These are phyloP conservation scores for Brachyhypopomus occidentalis DNA, from an alignment of 2,113 vertebrate genomes.

Conservation along the genomic window DNA sequence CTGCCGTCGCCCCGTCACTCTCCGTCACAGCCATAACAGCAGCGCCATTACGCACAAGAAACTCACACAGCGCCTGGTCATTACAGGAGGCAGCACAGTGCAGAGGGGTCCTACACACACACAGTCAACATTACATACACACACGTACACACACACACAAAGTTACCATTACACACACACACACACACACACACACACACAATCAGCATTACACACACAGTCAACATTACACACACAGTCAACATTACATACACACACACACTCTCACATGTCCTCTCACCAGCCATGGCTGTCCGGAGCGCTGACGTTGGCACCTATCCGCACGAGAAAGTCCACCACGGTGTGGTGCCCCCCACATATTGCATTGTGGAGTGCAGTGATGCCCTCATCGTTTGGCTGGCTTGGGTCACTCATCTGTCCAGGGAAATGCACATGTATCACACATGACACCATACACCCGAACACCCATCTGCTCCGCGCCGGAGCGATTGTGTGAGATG, in stretches of 20 bases:
- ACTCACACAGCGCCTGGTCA: slow-evolving; percentile 81
- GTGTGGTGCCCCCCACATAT: slow-evolving; percentile 86
- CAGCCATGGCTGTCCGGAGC: slow-evolving; percentile 90
- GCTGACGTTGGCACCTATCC: slow-evolving; percentile 83
- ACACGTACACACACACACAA: neutral
- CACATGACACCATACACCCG: neutral
- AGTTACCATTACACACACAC: neutral
- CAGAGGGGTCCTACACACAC: slow-evolving; percentile 80
- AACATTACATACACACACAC: slow-evolving; percentile 5
- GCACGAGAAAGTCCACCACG: slow-evolving; percentile 86
- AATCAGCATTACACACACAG: neutral
- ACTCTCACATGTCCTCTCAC: slow-evolving; percentile 71
- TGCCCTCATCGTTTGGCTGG: slow-evolving; percentile 90
- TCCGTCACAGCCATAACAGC: slow-evolving; percentile 84
- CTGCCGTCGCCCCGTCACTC: slow-evolving; percentile 82
- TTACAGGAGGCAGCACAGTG: slow-evolving; percentile 91
- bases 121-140: neutral
- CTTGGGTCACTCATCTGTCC: slow-evolving; percentile 85
- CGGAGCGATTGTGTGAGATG: neutral
- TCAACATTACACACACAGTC: neutral
- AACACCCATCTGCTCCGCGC: neutral
- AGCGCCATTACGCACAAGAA: slow-evolving; percentile 82
- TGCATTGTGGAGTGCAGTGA: slow-evolving; percentile 90
- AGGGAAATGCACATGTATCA: neutral
- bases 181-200: slow-evolving; percentile 4